Evolutionary conservation across 2,797 vertebrate genomes (phyloP).

Genomic region (Protonibea diacanthus): DNA sequence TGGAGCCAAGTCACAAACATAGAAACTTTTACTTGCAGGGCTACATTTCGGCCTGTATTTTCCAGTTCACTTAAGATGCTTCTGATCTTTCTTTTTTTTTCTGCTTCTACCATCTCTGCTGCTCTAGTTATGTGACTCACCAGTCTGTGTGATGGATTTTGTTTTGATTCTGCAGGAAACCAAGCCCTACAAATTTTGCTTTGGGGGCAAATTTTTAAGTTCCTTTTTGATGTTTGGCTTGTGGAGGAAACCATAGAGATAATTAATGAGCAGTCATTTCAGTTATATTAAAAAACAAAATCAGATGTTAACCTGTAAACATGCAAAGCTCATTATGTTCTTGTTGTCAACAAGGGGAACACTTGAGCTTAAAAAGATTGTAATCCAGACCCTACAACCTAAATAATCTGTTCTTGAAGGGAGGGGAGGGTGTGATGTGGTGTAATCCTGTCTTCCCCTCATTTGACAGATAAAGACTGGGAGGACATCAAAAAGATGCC

Average conservation of each 20-base stretch:
- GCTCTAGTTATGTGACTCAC: slow-evolving; percentile 52
- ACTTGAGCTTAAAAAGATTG: slow-evolving; percentile 26
- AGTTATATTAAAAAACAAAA: background rate
- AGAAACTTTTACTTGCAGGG: slow-evolving; percentile 56
- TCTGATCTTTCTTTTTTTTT: slow-evolving; percentile 26
- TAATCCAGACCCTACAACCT: slow-evolving; percentile 36
- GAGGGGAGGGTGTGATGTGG: slow-evolving; percentile 24
- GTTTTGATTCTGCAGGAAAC: slow-evolving; percentile 32
- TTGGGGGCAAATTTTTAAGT: background rate
- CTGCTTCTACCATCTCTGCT: slow-evolving; percentile 28
- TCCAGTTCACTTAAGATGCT: slow-evolving; percentile 68
- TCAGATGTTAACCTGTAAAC: background rate
- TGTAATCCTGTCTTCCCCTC: slow-evolving; percentile 68
- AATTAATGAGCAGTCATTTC: background rate
- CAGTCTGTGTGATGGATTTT: slow-evolving; percentile 34
- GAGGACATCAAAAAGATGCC: slow-evolving; percentile 99
- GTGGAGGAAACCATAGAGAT: background rate
- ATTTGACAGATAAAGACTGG: slow-evolving; percentile 98
- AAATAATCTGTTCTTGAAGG: slow-evolving; percentile 56
- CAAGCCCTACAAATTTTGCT: slow-evolving; percentile 7
- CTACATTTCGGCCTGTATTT: slow-evolving; percentile 66
- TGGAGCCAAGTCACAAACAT: slow-evolving; percentile 58
- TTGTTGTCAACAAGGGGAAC: background rate
- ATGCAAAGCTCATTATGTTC: background rate
- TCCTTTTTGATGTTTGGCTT: background rate